A percentile compares a stretch with the other conserved stretches of the same genome.
phyloP scores from a whole-genome alignment of 2,797 vertebrate species.

The Microchirus variegatus region DNA sequence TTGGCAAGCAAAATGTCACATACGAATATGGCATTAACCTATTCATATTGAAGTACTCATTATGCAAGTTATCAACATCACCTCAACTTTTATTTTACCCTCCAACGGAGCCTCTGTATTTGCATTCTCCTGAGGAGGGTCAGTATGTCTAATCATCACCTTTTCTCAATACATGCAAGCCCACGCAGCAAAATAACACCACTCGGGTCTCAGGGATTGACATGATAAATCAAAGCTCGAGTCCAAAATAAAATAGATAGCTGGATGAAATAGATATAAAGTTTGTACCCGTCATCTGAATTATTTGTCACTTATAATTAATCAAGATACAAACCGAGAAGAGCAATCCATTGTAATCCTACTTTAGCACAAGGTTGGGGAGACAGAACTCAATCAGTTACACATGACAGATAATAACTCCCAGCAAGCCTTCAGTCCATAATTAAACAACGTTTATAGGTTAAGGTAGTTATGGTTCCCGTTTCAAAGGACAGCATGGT shows the following conservation, averaged over 20 bases:
- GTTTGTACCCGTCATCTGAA: conserved; percentile 10
- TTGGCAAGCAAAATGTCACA: conserved; percentile 77
- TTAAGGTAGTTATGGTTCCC: background rate
- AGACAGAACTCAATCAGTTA: conserved; percentile 10
- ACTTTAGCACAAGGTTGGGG: background rate
- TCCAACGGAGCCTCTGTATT: background rate
- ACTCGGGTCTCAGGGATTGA: conserved; percentile 32
- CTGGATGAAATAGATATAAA: no score
- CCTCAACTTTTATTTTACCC: conserved; percentile 4
- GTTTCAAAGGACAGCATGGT: background rate
- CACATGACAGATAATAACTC: conserved; percentile 10
- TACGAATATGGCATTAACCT: conserved; percentile 62
- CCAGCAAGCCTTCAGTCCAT: background rate
- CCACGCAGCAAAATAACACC: conserved; percentile 14
- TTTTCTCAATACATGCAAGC: conserved; percentile 13
- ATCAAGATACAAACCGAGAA: conserved; percentile 9
- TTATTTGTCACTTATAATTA: conserved; percentile 37
- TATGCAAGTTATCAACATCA: conserved; percentile 56
- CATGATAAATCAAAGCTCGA: conserved; percentile 30
- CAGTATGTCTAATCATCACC: conserved; percentile 6
- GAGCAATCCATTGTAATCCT: conserved; percentile 4
- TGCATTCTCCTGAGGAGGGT: conserved; percentile 12
- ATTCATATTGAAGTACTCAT: conserved; percentile 62
- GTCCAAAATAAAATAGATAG: conserved; percentile 27
- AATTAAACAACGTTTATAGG: conserved; percentile 10